Base-by-base conservation (phyloP, 1,140 invertebrate genomes). In the Tetramorium simillimum region DNA sequence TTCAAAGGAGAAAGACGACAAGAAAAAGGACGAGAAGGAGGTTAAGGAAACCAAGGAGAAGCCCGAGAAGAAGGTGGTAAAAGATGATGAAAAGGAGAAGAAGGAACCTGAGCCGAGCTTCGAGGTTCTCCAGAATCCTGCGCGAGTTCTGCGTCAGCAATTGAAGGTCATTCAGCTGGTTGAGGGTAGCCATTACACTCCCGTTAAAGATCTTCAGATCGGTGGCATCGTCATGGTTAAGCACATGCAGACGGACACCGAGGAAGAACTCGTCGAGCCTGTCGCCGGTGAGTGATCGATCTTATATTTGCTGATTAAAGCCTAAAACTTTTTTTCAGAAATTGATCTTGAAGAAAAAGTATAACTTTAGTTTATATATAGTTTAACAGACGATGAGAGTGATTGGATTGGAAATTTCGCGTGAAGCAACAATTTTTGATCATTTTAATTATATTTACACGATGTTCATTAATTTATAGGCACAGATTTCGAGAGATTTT, bases 221-320 rank as follows among this genome's bases (percentile, higher is more conserved):
- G 99, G 99, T 46, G 99, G 99, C 24, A 99, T 99, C 90, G 97
- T 99, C 37, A 99, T 99, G 96, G 96, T 99, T 88, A 97, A 98
- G 92, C 97, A 98, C 93, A 96, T 96, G 67, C 97, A 98, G 80
- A 97, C 97, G 16, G 97, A 96, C 0, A 96, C 96, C 1, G 96
- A 96, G 46, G 98, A 99, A 93, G 98, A 99, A 88, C 96, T 99
- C 33, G 99, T 99, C 2, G 99, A 99, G 94, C 98, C 98, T 16
- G 98, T 99, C 14, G 98, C 98, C 53, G 96, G 96, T 96, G 93
- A 93, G 91, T 88, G 33, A 84, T 75, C 9, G 24, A 82, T 60
- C 2, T 6, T 43, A 14, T 63, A 78, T 85, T 62, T 28, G 21
- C 12, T 24, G 7, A 21, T 70, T 21, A 53, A 37, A 28, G 14